A percentile compares a stretch with the other conserved stretches of the same genome.
These are phyloP conservation scores for Bovichtus variegatus DNA, from an alignment of 2,797 vertebrate species.

Conservation along the genomic window DNA sequence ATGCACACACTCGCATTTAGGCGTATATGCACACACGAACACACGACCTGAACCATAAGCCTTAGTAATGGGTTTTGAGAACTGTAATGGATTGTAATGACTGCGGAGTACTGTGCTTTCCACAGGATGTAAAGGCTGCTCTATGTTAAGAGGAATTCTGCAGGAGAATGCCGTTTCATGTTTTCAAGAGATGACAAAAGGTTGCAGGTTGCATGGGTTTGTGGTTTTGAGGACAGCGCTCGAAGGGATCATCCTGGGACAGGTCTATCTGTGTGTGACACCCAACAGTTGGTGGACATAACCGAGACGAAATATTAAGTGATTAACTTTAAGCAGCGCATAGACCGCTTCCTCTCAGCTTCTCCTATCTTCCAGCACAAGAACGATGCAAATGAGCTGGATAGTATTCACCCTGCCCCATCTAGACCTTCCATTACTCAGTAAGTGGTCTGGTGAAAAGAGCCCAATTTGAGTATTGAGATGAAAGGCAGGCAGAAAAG, in stretches of 20 bases:
- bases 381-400: conserved; percentile 49
- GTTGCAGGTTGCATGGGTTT: not conserved
- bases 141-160: conserved; percentile 31
- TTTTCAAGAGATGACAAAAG: conserved; percentile 28
- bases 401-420: conserved; percentile 39
- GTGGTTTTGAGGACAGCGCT: not conserved
- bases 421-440: conserved; percentile 53
- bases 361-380: not conserved
- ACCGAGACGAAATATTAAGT: conserved; percentile 22
- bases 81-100: conserved; percentile 62
- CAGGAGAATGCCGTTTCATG: conserved; percentile 18
- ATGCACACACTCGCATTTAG: not conserved
- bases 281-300: not conserved
- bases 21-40: conserved; percentile 9
- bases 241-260: not conserved
- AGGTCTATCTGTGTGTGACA: not conserved
- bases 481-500: conserved; percentile 67
- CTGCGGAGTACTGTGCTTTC: conserved; percentile 42
- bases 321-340: conserved; percentile 19
- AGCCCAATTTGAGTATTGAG: conserved; percentile 60
- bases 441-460: conserved; percentile 55
- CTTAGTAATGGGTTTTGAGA: conserved; percentile 61
- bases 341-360: conserved; percentile 19
- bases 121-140: conserved; percentile 31
- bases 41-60: conserved; percentile 14